Percentiles rank a stretch among this genome's conserved stretches.
Conservation (phyloP, 2,113 vertebrate genomes). For the Odobenus rosmarus region DNA sequence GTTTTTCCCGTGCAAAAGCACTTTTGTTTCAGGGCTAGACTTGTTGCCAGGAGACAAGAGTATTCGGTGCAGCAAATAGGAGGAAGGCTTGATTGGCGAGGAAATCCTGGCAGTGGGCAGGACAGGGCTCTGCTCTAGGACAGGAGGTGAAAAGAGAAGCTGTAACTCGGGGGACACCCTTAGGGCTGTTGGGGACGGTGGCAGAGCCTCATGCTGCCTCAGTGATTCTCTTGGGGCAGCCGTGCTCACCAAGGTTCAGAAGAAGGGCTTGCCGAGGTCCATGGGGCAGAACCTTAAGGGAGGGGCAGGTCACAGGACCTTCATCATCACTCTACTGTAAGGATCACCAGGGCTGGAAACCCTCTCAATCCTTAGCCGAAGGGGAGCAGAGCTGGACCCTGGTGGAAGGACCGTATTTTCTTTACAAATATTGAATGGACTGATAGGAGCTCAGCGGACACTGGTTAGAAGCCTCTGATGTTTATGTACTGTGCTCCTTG, state of each 20-base stretch:
- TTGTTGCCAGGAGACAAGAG: not conserved
- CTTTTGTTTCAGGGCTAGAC: not conserved
- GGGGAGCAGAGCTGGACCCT: no score
- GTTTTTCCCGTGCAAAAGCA: not conserved
- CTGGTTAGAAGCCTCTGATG: not conserved
- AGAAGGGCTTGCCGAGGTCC: not conserved
- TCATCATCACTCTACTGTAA: no score
- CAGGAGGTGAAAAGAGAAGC: not conserved
- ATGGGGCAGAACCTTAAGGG: no score
- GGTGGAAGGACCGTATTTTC: not conserved
- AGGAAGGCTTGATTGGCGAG: not conserved
- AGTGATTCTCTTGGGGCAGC: not conserved
- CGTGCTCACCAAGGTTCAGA: no score
- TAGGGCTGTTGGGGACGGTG: fast-evolving
- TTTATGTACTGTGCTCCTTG: not conserved
- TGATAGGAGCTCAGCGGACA: not conserved
- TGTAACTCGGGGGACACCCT: fast-evolving
- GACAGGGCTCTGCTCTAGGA: not conserved
- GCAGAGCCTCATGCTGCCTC: no score
- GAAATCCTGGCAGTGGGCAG: fast-evolving
- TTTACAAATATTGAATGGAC: not conserved
- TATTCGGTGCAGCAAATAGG: no score
- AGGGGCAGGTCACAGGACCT: no score
- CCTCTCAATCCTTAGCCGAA: not conserved
- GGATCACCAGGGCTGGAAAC: fast-evolving